A percentile compares a stretch with the other conserved stretches of the same genome.
Conservation (phyloP, 2,888 invertebrate genomes). For the Apoda limacodes region DNA sequence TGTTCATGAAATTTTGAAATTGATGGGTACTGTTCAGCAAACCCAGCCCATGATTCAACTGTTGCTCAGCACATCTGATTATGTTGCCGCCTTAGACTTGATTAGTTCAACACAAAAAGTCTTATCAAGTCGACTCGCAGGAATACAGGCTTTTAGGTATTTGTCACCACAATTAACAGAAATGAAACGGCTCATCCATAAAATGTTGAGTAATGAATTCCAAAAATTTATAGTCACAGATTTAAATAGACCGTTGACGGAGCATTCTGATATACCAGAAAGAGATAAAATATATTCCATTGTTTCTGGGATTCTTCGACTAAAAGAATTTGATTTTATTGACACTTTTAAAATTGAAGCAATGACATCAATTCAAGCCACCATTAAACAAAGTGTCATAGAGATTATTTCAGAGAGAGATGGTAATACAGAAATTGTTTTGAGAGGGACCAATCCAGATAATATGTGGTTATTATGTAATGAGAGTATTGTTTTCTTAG, state of each 20-base stretch:
- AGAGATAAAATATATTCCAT: conserved; percentile 90
- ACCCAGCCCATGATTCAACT: conserved; percentile 98
- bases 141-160: conserved; percentile 95
- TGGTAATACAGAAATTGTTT: conserved; percentile 53
- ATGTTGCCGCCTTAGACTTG: conserved; percentile 96
- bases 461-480: conserved; percentile 69
- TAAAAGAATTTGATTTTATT: conserved; percentile 89
- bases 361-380: conserved; percentile 87
- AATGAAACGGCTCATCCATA: conserved; percentile 95
- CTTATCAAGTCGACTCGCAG: conserved; percentile 87
- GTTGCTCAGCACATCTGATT: conserved; percentile 93
- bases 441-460: conserved; percentile 54
- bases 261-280: conserved; percentile 73
- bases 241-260: conserved; percentile 82
- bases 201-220: conserved; percentile 96
- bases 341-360: conserved; percentile 90
- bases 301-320: conserved; percentile 89
- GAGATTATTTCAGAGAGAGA: conserved; percentile 71
- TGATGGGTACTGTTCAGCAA: conserved; percentile 96
- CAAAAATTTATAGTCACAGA: conserved; percentile 91
- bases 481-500: conserved; percentile 78
- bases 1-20: conserved; percentile 81
- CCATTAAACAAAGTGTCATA: conserved; percentile 89
- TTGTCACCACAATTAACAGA: conserved; percentile 95
- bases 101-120: conserved; percentile 97